phyloP scores from a whole-genome alignment of 2,797 vertebrate species.

The Sylvilagus floridanus region DNA sequence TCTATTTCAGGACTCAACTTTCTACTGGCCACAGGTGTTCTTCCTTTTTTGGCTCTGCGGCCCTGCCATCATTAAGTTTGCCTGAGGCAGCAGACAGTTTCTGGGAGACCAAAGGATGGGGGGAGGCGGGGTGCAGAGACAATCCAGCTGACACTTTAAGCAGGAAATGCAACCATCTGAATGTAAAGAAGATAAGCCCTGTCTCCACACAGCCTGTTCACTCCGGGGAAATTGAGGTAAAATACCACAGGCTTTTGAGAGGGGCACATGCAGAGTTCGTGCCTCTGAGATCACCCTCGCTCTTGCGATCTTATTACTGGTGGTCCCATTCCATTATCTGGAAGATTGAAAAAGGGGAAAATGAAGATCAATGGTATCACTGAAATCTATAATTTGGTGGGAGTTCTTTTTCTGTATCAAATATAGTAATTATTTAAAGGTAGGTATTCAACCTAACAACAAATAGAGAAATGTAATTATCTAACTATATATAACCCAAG shows the following conservation, averaged over 20 bases:
- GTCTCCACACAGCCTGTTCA: constrained; percentile 62
- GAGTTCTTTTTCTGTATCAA: neutral
- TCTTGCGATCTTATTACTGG: neutral
- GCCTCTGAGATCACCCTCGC: neutral
- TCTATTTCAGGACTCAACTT: constrained; percentile 85
- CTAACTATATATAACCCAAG: too few species aligned
- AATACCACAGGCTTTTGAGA: neutral
- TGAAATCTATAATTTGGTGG: neutral
- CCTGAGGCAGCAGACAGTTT: constrained; percentile 85
- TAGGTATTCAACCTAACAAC: neutral
- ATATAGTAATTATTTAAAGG: neutral
- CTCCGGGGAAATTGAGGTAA: constrained; percentile 79
- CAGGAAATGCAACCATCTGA: constrained; percentile 84
- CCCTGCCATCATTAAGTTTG: constrained; percentile 84
- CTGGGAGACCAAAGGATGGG: constrained; percentile 78
- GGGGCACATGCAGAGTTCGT: neutral
- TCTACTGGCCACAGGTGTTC: constrained; percentile 84
- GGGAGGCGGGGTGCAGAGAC: constrained; percentile 74
- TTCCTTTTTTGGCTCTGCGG: constrained; percentile 84
- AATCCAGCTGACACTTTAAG: constrained; percentile 84
- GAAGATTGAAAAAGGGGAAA: neutral
- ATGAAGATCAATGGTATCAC: neutral
- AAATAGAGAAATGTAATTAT: neutral
- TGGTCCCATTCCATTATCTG: neutral
- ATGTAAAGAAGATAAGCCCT: constrained; percentile 83